A percentile compares a stretch with the other conserved stretches of the same genome.
Conservation (phyloP, 2,888 invertebrate genomes). For the Cremastobaeus sp. region DNA sequence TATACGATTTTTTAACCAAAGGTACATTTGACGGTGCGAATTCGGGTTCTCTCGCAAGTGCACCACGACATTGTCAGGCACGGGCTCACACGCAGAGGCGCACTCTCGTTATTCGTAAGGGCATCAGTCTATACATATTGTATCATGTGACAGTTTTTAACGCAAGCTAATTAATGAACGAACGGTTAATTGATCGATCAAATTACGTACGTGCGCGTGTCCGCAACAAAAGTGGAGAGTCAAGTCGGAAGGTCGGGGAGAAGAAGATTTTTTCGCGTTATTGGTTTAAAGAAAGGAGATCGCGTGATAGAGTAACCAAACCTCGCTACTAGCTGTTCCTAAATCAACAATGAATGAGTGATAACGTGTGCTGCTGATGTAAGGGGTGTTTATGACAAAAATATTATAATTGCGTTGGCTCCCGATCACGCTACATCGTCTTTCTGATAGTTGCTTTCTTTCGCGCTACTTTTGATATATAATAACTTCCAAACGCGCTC, state of each 20-base stretch:
- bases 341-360: constrained; percentile 78
- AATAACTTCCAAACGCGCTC: constrained; percentile 4
- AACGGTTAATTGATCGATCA: constrained; percentile 13
- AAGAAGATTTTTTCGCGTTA: constrained; percentile 67
- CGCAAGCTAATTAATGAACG: constrained; percentile 15
- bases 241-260: constrained; percentile 17
- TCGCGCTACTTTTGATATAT: constrained; percentile 22
- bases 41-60: constrained; percentile 38
- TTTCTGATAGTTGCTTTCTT: constrained; percentile 38
- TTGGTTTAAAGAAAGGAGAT: constrained; percentile 74
- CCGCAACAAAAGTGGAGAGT: constrained; percentile 22
- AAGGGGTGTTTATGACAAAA: constrained; percentile 69
- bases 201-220: constrained; percentile 55
- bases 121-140: constrained; percentile 66
- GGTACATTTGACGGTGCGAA: constrained; percentile 9
- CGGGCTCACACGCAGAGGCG: constrained; percentile 49
- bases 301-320: constrained; percentile 78
- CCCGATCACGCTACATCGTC: constrained; percentile 32
- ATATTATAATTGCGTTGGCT: constrained; percentile 61
- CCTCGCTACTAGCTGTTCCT: constrained; percentile 78
- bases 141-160: constrained; percentile 63
- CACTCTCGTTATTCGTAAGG: constrained; percentile 54
- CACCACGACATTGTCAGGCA: constrained; percentile 14
- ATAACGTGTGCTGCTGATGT: constrained; percentile 73
- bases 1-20: constrained; percentile 51